Evolutionary conservation across 1,140 invertebrate genomes (phyloP).

Genomic region (Caenorhabditis remanei): DNA sequence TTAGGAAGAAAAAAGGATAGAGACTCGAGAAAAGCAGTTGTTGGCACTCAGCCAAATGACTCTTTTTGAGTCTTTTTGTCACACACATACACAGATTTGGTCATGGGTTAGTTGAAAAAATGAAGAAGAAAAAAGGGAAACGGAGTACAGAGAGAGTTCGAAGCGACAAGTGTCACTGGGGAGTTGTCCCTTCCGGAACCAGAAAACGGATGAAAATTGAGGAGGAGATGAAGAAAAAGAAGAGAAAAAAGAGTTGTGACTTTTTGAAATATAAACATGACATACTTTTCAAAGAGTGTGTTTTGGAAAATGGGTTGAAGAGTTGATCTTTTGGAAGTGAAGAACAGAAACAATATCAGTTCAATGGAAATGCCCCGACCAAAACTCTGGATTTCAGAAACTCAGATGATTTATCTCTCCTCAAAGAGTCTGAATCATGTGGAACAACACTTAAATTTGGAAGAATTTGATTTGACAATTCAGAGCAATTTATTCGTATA

Average conservation of each 20-base stretch:
- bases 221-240: background rate
- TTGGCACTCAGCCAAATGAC: constrained; percentile 51
- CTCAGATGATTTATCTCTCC: no score
- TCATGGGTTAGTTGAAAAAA: constrained; percentile 52
- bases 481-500: no score
- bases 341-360: background rate
- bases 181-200: constrained; percentile 41
- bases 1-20: constrained; percentile 38
- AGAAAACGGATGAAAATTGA: constrained; percentile 19
- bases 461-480: no score
- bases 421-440: no score
- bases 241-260: background rate
- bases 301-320: background rate
- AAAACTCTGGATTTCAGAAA: no score
- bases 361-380: no score
- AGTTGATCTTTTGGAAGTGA: background rate
- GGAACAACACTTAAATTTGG: no score
- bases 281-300: background rate
- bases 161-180: constrained; percentile 55
- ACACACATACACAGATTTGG: constrained; percentile 53
- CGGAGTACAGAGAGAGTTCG: constrained; percentile 15
- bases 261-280: constrained; percentile 20
- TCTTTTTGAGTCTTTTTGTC: constrained; percentile 52
- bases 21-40: constrained; percentile 45
- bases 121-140: constrained; percentile 6